phyloP scores from a whole-genome alignment of 2,797 vertebrate genomes.

The Megalops cyprinoides region DNA sequence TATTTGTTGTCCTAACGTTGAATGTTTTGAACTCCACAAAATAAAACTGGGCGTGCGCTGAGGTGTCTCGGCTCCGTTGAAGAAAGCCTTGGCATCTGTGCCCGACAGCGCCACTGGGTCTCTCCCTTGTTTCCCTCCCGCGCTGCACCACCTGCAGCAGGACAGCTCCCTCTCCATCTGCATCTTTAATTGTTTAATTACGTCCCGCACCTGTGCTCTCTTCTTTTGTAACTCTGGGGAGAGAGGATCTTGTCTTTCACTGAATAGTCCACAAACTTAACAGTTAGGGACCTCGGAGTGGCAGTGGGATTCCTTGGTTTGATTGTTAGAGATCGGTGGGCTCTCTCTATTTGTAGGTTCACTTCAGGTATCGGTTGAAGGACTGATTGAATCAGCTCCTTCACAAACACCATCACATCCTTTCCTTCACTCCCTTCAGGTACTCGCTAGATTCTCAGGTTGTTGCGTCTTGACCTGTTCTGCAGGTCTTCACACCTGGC shows the following conservation, averaged over 20 bases:
- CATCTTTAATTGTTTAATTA: slow-evolving; percentile 20
- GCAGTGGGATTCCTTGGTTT: slow-evolving; percentile 29
- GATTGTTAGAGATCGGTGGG: slow-evolving; percentile 23
- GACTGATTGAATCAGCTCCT: neutral
- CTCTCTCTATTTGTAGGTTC: slow-evolving; percentile 31
- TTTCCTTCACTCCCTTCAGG: slow-evolving; percentile 21
- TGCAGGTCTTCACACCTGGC: slow-evolving; percentile 22
- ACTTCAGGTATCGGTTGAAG: neutral
- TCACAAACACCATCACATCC: slow-evolving; percentile 7
- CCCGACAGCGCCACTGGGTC: neutral
- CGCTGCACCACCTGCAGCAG: neutral
- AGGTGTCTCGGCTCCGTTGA: neutral
- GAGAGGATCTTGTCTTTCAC: slow-evolving; percentile 38
- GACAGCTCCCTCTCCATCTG: neutral
- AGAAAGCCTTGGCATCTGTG: neutral
- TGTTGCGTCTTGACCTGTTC: slow-evolving; percentile 12
- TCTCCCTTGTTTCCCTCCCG: neutral
- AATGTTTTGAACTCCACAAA: neutral
- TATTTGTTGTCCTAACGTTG: neutral
- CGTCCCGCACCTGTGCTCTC: slow-evolving; percentile 21
- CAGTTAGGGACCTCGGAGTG: neutral
- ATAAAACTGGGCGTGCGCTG: no score
- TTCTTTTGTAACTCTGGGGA: slow-evolving; percentile 33
- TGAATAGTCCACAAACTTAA: slow-evolving; percentile 26
- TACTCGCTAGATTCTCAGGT: slow-evolving; percentile 23